Base-by-base conservation (phyloP, 2,113 vertebrate genomes). In the Clupea harengus region DNA sequence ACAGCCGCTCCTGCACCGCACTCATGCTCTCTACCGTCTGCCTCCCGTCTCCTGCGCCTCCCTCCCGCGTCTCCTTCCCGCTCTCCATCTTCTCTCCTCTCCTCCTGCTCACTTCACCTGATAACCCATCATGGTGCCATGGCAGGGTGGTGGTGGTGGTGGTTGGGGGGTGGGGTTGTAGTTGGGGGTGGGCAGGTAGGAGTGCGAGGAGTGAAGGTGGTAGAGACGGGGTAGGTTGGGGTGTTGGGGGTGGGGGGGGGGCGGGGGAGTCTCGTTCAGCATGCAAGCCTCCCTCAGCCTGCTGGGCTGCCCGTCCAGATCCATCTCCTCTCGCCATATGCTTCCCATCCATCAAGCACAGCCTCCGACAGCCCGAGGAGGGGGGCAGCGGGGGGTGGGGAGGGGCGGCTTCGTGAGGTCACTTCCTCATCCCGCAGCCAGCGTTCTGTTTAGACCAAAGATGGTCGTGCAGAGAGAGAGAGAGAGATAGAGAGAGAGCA, bases 261-360 rank as follows among this genome's bases (percentile, higher is more conserved):
- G 75, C 13, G 45, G 54, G 60, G 10, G 39, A 3, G 54, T 57
- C 18, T 57, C 18, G 6, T 57, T 57, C 54, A 46, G 83, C 39
- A 45, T 83, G 49, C n/a, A 57, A 83, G 44, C 57, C n/a, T 86
- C 82, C 32, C 0, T 15, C 81, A 52, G 54, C 50, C 44, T 45
- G 22, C 44, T 75, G 67, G 67, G 67, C 25, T 75, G 67, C 67
- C 45, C 32, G 18, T 57, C 54, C 85, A 52, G 47, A 64, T 45
- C 57, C 50, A 57, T 25, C 52, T 82, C 80, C 85, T 25, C 78
- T 25, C 1, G 75, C 85, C 87, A 88, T 85, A 88, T 88, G 86
- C 60, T 82, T 52, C 78, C 32, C 83, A 88, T 89, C 85, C 86
- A 87, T 85, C 88, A 89, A 81, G 83, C 49, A 3, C 67, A 15